Percentiles rank a stretch among this genome's conserved stretches.
phyloP scores from a whole-genome alignment of 2,797 vertebrate genomes.

The Xenopus petersii region DNA sequence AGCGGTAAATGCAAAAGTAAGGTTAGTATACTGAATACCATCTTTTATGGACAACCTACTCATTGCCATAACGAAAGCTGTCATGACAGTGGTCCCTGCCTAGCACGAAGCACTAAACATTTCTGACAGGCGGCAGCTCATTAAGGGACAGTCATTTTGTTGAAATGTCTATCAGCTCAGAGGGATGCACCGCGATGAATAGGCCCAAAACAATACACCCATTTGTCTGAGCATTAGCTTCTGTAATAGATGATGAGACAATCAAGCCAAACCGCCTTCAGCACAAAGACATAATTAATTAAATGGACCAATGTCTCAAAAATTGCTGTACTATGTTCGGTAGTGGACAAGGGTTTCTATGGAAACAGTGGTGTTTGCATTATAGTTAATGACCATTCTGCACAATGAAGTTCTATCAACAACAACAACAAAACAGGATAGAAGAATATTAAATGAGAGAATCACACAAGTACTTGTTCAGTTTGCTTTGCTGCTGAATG shows the following conservation, averaged over 20 bases:
- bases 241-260: constrained; percentile 79
- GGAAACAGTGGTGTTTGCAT: constrained; percentile 81
- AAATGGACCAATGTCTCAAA: constrained; percentile 96
- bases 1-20: constrained; percentile 63
- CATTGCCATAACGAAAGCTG: constrained; percentile 76
- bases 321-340: constrained; percentile 88
- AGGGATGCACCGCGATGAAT: constrained; percentile 82
- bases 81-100: constrained; percentile 68
- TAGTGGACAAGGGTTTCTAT: constrained; percentile 86
- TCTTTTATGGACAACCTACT: constrained; percentile 70
- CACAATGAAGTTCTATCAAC: constrained; percentile 65
- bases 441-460: constrained; percentile 25
- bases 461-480: constrained; percentile 36
- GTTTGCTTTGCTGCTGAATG: neutral
- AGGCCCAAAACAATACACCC: constrained; percentile 81
- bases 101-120: constrained; percentile 81
- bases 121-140: constrained; percentile 97
- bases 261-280: constrained; percentile 84
- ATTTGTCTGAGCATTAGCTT: constrained; percentile 80
- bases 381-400: constrained; percentile 71
- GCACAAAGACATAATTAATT: constrained; percentile 99
- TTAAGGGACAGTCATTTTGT: constrained; percentile 94
- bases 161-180: constrained; percentile 84
- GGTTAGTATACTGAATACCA: constrained; percentile 62
- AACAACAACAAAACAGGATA: constrained; percentile 34